Evolutionary conservation across 2,113 vertebrate species (phyloP).

Genomic region (Cyprinus carpio): DNA sequence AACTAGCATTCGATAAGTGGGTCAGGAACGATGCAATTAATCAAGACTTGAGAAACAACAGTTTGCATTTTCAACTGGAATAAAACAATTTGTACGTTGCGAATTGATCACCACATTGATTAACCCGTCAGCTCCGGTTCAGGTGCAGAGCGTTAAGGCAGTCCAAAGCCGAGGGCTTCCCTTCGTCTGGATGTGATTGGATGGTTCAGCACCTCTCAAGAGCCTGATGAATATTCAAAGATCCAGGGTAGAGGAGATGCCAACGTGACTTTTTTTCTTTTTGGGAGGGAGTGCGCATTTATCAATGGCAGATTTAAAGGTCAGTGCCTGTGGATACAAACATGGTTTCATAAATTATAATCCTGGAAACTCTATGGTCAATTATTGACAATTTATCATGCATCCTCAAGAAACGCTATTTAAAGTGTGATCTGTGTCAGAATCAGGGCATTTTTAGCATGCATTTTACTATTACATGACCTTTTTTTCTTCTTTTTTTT

Average conservation of each 20-base stretch:
- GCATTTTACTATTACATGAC: slow-evolving; percentile 34
- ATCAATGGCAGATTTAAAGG: slow-evolving; percentile 47
- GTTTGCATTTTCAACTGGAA: slow-evolving; percentile 84
- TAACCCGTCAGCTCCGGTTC: slow-evolving; percentile 58
- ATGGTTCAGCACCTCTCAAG: slow-evolving; percentile 37
- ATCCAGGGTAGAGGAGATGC: slow-evolving; percentile 20
- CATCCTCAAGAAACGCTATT: slow-evolving; percentile 1
- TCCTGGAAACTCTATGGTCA: too few species aligned
- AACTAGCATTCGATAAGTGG: slow-evolving; percentile 7
- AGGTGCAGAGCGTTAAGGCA: slow-evolving; percentile 52
- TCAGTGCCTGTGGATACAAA: slow-evolving; percentile 8
- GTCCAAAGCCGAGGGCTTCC: slow-evolving; percentile 49
- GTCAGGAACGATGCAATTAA: slow-evolving; percentile 71
- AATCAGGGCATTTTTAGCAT: slow-evolving; percentile 14
- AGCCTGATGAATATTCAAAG: slow-evolving; percentile 54
- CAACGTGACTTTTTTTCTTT: neutral
- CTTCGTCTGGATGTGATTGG: slow-evolving; percentile 34
- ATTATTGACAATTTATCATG: slow-evolving; percentile 45
- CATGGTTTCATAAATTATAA: neutral
- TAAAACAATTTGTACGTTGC: slow-evolving; percentile 83
- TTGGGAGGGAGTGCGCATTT: slow-evolving; percentile 33
- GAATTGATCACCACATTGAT: slow-evolving; percentile 86
- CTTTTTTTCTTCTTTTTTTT: slow-evolving; percentile 48
- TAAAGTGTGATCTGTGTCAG: neutral
- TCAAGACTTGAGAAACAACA: slow-evolving; percentile 79